These are phyloP conservation scores for Drosophila navojoa DNA, from an alignment of 1,140 invertebrate species.

Conservation along the genomic window DNA sequence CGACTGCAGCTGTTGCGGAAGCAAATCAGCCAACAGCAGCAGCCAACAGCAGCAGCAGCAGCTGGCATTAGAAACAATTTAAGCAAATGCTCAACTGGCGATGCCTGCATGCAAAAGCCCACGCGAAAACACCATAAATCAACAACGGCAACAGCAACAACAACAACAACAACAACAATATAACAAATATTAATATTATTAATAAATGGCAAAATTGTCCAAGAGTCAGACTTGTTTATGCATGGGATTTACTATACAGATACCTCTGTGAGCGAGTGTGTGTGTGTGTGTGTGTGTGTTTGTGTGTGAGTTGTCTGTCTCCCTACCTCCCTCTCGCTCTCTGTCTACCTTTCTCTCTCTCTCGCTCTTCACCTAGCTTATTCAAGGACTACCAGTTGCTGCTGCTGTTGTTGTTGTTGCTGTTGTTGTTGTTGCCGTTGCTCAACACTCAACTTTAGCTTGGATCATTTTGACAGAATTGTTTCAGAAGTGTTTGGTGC, in stretches of 20 bases:
- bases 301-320: too few species aligned
- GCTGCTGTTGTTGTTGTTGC: slow-evolving; percentile 13
- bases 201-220: slow-evolving; percentile 14
- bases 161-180: background rate
- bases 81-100: background rate
- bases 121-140: slow-evolving; percentile 11
- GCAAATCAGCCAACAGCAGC: slow-evolving; percentile 4
- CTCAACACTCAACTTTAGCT: slow-evolving; percentile 2
- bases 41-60: background rate
- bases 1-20: slow-evolving; percentile 40
- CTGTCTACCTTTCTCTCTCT: slow-evolving; percentile 15
- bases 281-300: too few species aligned
- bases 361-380: background rate
- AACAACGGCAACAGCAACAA: slow-evolving; percentile 5
- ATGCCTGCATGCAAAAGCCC: slow-evolving; percentile 4
- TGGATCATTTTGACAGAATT: slow-evolving; percentile 36
- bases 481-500: slow-evolving; percentile 19
- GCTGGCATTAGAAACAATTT: slow-evolving; percentile 15
- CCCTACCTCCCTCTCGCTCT: background rate
- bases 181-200: background rate
- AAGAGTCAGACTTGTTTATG: too few species aligned
- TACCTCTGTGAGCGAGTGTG: too few species aligned
- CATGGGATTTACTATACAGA: too few species aligned
- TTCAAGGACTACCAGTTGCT: slow-evolving; percentile 51
- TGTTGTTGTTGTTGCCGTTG: background rate